Conservation (phyloP, 2,888 invertebrate species). For the Idaea straminata region DNA sequence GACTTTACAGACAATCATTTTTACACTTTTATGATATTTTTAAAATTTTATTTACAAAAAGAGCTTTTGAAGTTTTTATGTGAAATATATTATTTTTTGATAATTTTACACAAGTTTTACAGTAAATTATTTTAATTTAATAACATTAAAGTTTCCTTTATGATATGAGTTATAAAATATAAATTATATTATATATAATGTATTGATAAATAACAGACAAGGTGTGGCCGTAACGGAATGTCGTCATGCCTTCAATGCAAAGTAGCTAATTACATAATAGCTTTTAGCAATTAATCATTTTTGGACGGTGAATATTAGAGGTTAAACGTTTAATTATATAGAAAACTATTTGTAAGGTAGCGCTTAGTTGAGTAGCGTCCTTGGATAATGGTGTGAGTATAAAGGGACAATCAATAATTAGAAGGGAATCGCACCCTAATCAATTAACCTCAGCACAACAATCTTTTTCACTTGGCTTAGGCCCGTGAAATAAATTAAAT, state of each 20-base stretch:
- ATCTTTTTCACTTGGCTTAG: too few species aligned
- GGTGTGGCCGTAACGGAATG: conserved; percentile 34
- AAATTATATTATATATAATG: conserved; percentile 14
- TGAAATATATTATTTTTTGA: too few species aligned
- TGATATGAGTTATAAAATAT: conserved; percentile 32
- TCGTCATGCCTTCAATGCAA: conserved; percentile 44
- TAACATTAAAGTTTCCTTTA: too few species aligned
- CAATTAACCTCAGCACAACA: too few species aligned
- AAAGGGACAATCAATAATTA: neutral
- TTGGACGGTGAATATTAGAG: conserved; percentile 11
- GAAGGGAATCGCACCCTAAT: too few species aligned
- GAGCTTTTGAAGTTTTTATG: too few species aligned
- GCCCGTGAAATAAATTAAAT: too few species aligned
- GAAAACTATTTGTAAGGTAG: neutral
- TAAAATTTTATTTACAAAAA: too few species aligned
- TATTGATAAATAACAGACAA: conserved; percentile 36
- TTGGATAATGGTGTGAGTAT: neutral
- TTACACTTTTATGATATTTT: too few species aligned
- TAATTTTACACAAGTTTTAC: too few species aligned
- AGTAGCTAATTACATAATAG: conserved; percentile 51
- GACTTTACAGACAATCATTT: too few species aligned
- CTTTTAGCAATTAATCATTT: conserved; percentile 49
- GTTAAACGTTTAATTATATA: neutral
- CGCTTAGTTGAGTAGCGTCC: neutral
- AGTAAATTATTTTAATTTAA: too few species aligned